Conservation (phyloP, 1,140 invertebrate genomes). For the Diachasma alloeum region DNA sequence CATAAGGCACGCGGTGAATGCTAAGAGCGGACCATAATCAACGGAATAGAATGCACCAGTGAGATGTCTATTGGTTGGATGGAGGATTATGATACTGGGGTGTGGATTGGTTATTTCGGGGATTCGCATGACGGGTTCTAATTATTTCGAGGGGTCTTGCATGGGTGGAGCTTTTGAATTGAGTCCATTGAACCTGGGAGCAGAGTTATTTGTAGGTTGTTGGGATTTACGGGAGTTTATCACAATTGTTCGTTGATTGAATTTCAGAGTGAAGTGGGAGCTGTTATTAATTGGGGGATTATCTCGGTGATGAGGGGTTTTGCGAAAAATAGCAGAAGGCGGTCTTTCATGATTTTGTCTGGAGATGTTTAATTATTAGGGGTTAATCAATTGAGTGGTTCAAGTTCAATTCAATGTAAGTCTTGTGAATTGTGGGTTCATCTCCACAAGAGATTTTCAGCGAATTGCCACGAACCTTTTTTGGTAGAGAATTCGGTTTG, state of each 20-base stretch:
- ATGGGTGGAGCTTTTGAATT: not conserved
- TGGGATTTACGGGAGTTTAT: not conserved
- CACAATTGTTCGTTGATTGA: not conserved
- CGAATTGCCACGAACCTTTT: no score
- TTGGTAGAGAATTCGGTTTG: no score
- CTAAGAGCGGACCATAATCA: slow-evolving; percentile 85
- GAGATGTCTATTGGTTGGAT: not conserved
- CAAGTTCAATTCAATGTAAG: no score
- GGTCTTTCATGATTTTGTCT: no score
- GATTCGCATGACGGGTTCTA: not conserved
- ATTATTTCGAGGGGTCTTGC: not conserved
- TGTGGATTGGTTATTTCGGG: not conserved
- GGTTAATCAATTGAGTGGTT: no score
- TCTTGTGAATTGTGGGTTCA: no score
- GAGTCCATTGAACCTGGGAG: not conserved
- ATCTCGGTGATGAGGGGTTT: no score
- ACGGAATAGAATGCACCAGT: slow-evolving; percentile 7
- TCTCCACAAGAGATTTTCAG: no score
- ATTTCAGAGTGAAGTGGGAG: not conserved
- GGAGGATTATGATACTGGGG: not conserved
- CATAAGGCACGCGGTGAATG: slow-evolving; percentile 98
- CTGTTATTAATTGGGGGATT: not conserved
- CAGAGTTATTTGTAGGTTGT: not conserved
- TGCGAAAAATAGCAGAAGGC: no score
- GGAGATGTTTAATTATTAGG: no score